A percentile compares a stretch with the other conserved stretches of the same genome.
These are phyloP conservation scores for Ceratosolen fusciceps DNA, from an alignment of 1,140 invertebrate genomes.

Conservation along the genomic window DNA sequence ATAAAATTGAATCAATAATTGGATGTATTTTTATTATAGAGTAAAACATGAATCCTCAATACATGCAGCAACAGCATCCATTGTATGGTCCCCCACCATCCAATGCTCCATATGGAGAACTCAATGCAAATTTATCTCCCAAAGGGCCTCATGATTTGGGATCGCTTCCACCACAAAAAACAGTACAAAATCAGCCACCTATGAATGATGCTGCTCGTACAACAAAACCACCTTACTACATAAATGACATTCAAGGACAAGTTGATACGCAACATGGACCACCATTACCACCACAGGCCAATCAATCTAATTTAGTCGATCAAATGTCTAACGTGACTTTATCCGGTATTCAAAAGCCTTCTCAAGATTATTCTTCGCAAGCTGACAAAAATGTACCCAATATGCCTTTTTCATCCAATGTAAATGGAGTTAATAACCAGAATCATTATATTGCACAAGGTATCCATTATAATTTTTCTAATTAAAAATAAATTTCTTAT, in stretches of 20 bases:
- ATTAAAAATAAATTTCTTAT: background rate
- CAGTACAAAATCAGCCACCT: constrained; percentile 41
- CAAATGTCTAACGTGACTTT: constrained; percentile 59
- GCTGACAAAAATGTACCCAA: constrained; percentile 47
- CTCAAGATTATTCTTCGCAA: constrained; percentile 14
- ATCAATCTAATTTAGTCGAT: constrained; percentile 57
- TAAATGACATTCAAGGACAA: constrained; percentile 53
- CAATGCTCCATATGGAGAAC: constrained; percentile 52
- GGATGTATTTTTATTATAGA: constrained; percentile 11
- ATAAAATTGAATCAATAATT: background rate
- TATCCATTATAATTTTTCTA: constrained; percentile 5
- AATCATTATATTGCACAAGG: constrained; percentile 50
- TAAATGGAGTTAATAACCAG: constrained; percentile 56
- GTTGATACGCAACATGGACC: constrained; percentile 49
- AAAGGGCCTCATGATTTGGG: constrained; percentile 50
- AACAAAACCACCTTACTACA: constrained; percentile 53
- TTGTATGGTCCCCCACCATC: constrained; percentile 52
- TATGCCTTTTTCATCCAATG: constrained; percentile 49
- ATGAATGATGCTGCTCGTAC: constrained; percentile 46
- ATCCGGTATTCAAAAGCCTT: constrained; percentile 52
- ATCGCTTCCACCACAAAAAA: constrained; percentile 52
- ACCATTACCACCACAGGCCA: constrained; percentile 44
- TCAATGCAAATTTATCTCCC: constrained; percentile 56
- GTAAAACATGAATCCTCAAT: constrained; percentile 63
- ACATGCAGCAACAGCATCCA: constrained; percentile 59